These are phyloP conservation scores for Grammomys dolichurus DNA, from an alignment of 2,113 vertebrate species.

Conservation along the genomic window DNA sequence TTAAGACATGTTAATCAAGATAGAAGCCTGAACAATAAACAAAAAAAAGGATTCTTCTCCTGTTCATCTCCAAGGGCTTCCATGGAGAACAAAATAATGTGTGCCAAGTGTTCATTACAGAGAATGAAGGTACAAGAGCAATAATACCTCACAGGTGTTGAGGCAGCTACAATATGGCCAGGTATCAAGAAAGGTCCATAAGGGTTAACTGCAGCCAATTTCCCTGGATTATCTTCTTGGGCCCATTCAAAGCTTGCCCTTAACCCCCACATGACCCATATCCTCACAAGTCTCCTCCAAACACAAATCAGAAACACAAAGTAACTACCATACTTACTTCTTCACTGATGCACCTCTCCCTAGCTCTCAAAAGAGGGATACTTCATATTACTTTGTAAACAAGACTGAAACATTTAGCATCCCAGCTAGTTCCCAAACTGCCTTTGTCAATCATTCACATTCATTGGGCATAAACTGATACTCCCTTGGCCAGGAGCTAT, in stretches of 20 bases:
- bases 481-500: slow-evolving; percentile 60
- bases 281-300: slow-evolving; percentile 39
- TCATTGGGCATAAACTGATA: slow-evolving; percentile 70
- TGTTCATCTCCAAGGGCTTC: not conserved
- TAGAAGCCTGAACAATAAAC: slow-evolving; percentile 23
- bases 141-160: not conserved
- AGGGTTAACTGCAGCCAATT: not conserved
- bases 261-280: not conserved
- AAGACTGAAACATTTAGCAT: slow-evolving; percentile 33
- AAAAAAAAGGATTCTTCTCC: slow-evolving; percentile 33
- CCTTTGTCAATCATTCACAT: slow-evolving; percentile 71
- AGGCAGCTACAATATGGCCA: not conserved
- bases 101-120: not conserved
- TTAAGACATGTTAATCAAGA: not conserved
- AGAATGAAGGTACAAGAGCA: slow-evolving; percentile 33
- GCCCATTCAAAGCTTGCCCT: not conserved
- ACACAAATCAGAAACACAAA: slow-evolving; percentile 49
- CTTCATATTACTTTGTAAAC: slow-evolving; percentile 63
- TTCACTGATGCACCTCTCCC: slow-evolving; percentile 37
- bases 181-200: not conserved
- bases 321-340: slow-evolving; percentile 66
- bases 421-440: slow-evolving; percentile 66
- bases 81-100: not conserved
- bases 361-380: slow-evolving; percentile 26
- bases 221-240: slow-evolving; percentile 36